These are phyloP conservation scores for Podiceps cristatus DNA, from an alignment of 2,113 vertebrate species.

Conservation along the genomic window DNA sequence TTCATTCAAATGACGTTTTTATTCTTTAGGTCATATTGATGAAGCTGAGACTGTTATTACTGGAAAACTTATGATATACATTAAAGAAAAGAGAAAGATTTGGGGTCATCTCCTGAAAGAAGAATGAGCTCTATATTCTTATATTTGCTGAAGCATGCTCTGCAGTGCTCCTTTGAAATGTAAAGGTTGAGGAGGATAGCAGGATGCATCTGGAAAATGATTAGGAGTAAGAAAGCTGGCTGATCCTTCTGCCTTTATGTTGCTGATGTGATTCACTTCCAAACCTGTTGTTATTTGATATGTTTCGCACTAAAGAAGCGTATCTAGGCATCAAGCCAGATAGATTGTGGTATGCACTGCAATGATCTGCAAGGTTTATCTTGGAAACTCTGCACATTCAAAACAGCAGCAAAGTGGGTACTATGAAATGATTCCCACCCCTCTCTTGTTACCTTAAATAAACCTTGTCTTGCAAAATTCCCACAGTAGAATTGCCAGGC, in stretches of 20 bases:
- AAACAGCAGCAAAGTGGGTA: neutral
- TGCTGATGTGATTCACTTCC: neutral
- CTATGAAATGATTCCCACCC: neutral
- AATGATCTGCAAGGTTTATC: neutral
- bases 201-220: neutral
- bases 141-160: neutral
- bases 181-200: neutral
- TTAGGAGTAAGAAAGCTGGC: neutral
- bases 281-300: neutral
- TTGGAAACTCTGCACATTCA: neutral
- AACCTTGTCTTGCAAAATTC: neutral
- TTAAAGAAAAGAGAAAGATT: neutral
- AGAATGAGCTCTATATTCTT: neutral
- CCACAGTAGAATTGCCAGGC: neutral
- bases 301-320: rapidly evolving
- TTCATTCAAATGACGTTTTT: neutral
- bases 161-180: neutral
- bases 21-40: neutral
- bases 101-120: neutral
- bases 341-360: neutral
- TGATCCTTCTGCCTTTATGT: neutral
- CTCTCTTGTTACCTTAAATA: neutral
- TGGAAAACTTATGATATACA: neutral
- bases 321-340: neutral
- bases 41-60: neutral